Conservation (phyloP, 1,140 invertebrate species). For the Leptonema lineaticorne region DNA sequence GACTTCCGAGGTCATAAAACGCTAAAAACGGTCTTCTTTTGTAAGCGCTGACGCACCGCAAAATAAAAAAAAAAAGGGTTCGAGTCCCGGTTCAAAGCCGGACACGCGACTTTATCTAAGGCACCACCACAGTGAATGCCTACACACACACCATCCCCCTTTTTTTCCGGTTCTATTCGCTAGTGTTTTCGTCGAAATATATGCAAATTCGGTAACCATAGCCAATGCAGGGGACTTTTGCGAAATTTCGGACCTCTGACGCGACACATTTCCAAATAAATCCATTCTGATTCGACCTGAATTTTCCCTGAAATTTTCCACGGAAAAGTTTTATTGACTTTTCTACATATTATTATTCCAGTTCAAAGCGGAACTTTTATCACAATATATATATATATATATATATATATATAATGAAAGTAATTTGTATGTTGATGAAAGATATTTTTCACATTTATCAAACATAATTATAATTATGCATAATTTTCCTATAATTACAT, state of each 20-base stretch:
- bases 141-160: too few relatives aligned
- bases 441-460: too few relatives aligned
- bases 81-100: not conserved
- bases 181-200: not conserved
- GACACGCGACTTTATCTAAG: not conserved
- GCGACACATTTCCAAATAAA: not conserved
- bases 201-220: not conserved
- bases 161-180: not conserved
- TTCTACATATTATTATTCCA: too few relatives aligned
- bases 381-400: too few relatives aligned
- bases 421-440: too few relatives aligned
- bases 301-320: not conserved
- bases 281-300: not conserved
- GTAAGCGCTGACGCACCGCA: not conserved
- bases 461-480: too few relatives aligned
- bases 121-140: too few relatives aligned
- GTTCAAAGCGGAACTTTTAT: too few relatives aligned
- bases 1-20: not conserved
- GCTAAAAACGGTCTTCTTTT: not conserved
- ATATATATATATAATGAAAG: too few relatives aligned
- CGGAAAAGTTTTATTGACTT: too few relatives aligned
- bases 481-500: too few relatives aligned
- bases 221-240: not conserved
- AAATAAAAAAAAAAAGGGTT: not conserved
- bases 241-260: not conserved